phyloP scores from a whole-genome alignment of 2,888 invertebrate species.

The Pterobdella sp. region DNA sequence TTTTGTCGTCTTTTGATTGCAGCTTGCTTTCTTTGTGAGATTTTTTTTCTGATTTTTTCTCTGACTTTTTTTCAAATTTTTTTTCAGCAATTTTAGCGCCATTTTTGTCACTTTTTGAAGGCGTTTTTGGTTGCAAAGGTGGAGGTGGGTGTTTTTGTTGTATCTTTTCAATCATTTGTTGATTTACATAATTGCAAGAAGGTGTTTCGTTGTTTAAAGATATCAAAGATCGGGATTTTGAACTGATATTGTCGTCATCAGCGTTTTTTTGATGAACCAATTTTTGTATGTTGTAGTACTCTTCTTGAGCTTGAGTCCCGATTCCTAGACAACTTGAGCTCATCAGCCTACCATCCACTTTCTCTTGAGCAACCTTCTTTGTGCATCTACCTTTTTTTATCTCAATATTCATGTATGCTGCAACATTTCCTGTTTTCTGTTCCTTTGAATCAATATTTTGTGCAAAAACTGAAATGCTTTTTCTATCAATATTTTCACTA shows the following conservation, averaged over 20 bases:
- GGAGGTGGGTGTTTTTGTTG: constrained; percentile 12
- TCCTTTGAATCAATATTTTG: background rate
- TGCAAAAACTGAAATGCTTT: background rate
- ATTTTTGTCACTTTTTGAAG: background rate
- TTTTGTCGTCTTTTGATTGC: background rate
- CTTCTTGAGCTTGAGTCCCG: background rate
- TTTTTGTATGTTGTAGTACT: constrained; percentile 6
- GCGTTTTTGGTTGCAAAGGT: background rate
- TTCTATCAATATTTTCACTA: background rate
- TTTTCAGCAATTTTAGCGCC: background rate
- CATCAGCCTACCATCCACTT: constrained; percentile 5
- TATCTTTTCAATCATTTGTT: background rate
- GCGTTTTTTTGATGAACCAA: background rate
- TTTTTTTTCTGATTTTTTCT: background rate
- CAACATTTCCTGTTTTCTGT: no score
- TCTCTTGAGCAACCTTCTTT: background rate
- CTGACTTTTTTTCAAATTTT: constrained; percentile 7
- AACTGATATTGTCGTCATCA: background rate
- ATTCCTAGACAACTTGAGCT: background rate
- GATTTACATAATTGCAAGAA: background rate
- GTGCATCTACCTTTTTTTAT: background rate
- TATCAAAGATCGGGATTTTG: background rate
- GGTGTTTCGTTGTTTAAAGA: background rate
- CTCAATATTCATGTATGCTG: constrained; percentile 9
- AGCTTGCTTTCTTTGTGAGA: background rate